Base-by-base conservation (phyloP, 2,113 vertebrate species). In the Pipra filicauda region DNA sequence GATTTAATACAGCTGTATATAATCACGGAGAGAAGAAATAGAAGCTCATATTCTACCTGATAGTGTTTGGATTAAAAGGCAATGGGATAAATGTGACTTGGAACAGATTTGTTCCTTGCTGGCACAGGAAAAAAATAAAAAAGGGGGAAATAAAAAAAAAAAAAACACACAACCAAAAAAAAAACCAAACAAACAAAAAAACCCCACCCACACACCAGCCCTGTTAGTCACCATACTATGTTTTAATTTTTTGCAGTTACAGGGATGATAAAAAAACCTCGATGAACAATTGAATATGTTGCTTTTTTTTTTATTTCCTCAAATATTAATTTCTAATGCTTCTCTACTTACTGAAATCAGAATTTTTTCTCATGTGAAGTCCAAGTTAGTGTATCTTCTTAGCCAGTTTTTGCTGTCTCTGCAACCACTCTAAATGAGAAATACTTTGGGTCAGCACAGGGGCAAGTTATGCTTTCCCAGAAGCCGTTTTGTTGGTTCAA, bases 401-500 rank as follows among this genome's bases (percentile, higher is more conserved):
- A 85, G 67, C 11, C 24, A 41, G 7, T 65, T 96, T 88, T 85
- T 91, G 58, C 77, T 88, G 37, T 65, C 16, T 72, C 26, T 76
- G 66, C 37, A 92, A 26, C 43, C 27, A 22, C 39, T 86, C n/a
- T 41, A 81, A 72, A 55, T 81, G 44, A 73, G 52, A 87, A 75
- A 71, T 33, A 7, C 28, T 88, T 64, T 35, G 43, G 65, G 57
- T 89, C 73, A 71, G 59, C 52, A 64, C n/a, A 67, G 35, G 48
- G 57, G 28, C 57, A 89, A 57, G 33, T 33, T 88, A 30, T 70
- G 41, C 51, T 84, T 91, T 81, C 69, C 48, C 52, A 28, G 62
- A 48, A 75, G 52, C 78, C 16, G 16, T 55, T 91, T 80, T 95
- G 27, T 92, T 93, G 30, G 8, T 85, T 91, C 51, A 78, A 74